Evolutionary conservation across 2,797 vertebrate genomes (phyloP).

Genomic region (Falco concolor): DNA sequence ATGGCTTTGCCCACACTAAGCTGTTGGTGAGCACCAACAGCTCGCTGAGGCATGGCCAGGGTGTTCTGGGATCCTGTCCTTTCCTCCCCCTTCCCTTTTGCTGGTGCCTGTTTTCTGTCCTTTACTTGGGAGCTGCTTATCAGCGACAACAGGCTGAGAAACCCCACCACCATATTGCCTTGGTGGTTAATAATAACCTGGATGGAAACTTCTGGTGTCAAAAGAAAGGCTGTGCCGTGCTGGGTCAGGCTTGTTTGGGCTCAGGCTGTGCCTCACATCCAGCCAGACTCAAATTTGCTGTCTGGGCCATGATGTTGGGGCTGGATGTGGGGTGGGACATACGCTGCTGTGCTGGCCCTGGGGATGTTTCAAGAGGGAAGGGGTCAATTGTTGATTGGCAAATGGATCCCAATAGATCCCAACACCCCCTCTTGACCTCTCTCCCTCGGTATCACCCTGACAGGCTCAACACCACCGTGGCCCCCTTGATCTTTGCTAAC

Average conservation of each 20-base stretch:
- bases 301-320: not conserved
- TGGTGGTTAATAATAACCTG: not conserved
- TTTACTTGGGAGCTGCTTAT: not conserved
- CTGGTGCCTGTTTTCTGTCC: not conserved
- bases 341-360: not conserved
- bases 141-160: not conserved
- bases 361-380: not conserved
- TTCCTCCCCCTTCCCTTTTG: not conserved
- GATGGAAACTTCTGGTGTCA: not conserved
- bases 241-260: not conserved
- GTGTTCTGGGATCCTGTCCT: not conserved
- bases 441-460: not conserved
- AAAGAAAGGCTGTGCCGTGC: rapidly evolving
- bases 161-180: not conserved
- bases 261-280: not conserved
- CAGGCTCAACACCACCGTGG: slow-evolving; percentile 83
- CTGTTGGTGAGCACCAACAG: not conserved
- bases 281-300: not conserved
- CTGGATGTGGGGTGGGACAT: not conserved
- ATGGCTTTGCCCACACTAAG: not conserved
- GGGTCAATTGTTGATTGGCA: not conserved
- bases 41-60: not conserved
- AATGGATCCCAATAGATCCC: not conserved
- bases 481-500: slow-evolving; percentile 86
- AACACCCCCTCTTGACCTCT: not conserved